A percentile compares a stretch with the other conserved stretches of the same genome.
These are phyloP conservation scores for Netelia fuscicornis DNA, from an alignment of 2,888 invertebrate species.

Conservation along the genomic window DNA sequence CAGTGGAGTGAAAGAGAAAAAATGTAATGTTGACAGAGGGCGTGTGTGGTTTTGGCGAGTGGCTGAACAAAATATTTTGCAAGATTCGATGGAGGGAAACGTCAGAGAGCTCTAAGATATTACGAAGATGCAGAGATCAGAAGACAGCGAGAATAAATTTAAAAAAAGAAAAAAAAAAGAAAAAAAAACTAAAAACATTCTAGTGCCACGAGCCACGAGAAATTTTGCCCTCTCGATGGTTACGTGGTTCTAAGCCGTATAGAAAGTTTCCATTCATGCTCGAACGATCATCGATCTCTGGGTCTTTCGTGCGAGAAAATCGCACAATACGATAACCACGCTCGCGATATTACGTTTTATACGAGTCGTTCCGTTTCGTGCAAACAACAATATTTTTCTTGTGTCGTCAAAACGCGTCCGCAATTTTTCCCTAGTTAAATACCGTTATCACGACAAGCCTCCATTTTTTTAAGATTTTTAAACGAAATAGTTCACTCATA, in stretches of 20 bases:
- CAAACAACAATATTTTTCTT: too few species aligned
- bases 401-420: too few species aligned
- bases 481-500: too few species aligned
- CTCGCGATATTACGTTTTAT: not conserved
- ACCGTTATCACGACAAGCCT: too few species aligned
- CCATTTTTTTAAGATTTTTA: too few species aligned
- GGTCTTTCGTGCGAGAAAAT: conserved; percentile 64
- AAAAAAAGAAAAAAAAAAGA: conserved; percentile 20
- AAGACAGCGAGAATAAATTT: not conserved
- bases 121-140: conserved; percentile 57
- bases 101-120: conserved; percentile 17
- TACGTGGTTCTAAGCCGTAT: conserved; percentile 65
- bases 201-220: conserved; percentile 67
- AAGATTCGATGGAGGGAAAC: too few species aligned
- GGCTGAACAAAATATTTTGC: not conserved
- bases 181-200: not conserved
- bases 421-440: too few species aligned
- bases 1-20: too few species aligned
- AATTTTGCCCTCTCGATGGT: conserved; percentile 69
- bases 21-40: too few species aligned
- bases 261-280: conserved; percentile 73
- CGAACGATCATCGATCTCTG: conserved; percentile 72
- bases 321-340: conserved; percentile 43
- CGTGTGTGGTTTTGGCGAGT: too few species aligned
- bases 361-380: not conserved